These are phyloP conservation scores for Xestoiulus laeticollis DNA, from an alignment of 2,888 invertebrate species.

Conservation along the genomic window DNA sequence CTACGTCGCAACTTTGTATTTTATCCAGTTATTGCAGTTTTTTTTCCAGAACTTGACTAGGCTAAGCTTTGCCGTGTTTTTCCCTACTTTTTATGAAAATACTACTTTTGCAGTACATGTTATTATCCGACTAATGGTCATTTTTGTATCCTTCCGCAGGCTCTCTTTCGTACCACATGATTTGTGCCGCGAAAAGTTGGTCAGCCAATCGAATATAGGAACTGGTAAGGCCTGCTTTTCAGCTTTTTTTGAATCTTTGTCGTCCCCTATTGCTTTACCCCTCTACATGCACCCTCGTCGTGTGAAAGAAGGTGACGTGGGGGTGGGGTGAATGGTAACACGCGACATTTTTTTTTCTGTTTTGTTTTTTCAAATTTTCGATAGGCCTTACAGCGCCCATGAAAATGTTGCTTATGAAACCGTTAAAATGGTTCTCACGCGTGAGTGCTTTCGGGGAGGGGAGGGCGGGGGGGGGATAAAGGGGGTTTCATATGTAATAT, in stretches of 20 bases:
- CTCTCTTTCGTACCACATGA: not conserved
- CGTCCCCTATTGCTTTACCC: not conserved
- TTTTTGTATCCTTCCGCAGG: not conserved
- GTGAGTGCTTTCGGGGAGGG: not conserved
- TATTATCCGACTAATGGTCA: not conserved
- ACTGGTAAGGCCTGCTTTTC: not conserved
- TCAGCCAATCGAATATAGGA: not conserved
- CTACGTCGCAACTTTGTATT: not conserved
- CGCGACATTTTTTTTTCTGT: slow-evolving; percentile 11
- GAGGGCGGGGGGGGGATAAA: too few relatives aligned
- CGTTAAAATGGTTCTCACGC: slow-evolving; percentile 10
- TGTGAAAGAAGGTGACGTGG: not conserved
- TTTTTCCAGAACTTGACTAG: not conserved
- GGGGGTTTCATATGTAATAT: too few relatives aligned
- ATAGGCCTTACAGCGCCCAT: not conserved
- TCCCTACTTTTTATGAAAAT: not conserved
- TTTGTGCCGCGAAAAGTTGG: not conserved
- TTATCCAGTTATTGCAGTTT: not conserved
- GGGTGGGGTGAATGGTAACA: slow-evolving; percentile 34
- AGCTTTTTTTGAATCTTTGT: not conserved
- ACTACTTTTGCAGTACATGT: not conserved
- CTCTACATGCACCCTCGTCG: not conserved
- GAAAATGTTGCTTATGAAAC: not conserved
- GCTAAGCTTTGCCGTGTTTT: not conserved
- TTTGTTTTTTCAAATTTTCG: not conserved